Evolutionary conservation across 2,113 vertebrate species (phyloP), one percentile per base, ranked within the genome.

Genomic region (Podiceps cristatus): DNA sequence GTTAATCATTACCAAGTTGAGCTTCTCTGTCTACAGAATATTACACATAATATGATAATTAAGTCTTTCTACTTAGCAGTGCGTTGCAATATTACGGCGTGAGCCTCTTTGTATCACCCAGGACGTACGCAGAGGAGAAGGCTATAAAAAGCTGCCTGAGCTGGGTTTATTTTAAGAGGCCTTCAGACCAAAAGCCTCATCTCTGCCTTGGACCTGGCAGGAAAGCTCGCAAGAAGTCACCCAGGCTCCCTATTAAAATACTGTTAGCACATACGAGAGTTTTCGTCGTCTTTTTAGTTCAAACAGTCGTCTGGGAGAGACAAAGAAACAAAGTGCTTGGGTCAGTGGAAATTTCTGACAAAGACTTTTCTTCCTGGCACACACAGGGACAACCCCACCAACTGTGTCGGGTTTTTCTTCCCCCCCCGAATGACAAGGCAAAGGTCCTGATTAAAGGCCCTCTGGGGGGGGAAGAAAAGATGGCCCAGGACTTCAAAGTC

Each of bases 401-500:
- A 72, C 74, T 88, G 98, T 86, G 97, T 92, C 74, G 77, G 79
- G 86, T 60, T 84, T 29, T 50, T 37, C 27, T 44, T 59, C 85
- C 69, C 35, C 10, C 31, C 31, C 97, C 91, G 91, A 97, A 96
- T 64, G 98, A 97, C 96, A 86, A 98, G 98, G 98, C 96, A 98
- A 98, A 97, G 96, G 97, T 96, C 96, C 98, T 97, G 97, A 98
- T 98, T 98, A 99, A 98, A 98, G 97, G 90, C 97, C 97, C 98
- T 99, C 95, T 76, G 33, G 96, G 97, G 97, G 79, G 55, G 35
- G 44, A 49, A 96, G 97, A 98, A 96, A 98, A 98, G 98, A 98
- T 98, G 98, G 98, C 97, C 95, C 83, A 66, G 88, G 90, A 98
- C 98, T 98, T 99, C 98, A 98, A 99, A 98, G 97, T 95, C 95